Percentiles rank a stretch among this genome's conserved stretches.
Evolutionary conservation across 2,113 vertebrate species (phyloP).

Genomic region (Polypterus bichir): DNA sequence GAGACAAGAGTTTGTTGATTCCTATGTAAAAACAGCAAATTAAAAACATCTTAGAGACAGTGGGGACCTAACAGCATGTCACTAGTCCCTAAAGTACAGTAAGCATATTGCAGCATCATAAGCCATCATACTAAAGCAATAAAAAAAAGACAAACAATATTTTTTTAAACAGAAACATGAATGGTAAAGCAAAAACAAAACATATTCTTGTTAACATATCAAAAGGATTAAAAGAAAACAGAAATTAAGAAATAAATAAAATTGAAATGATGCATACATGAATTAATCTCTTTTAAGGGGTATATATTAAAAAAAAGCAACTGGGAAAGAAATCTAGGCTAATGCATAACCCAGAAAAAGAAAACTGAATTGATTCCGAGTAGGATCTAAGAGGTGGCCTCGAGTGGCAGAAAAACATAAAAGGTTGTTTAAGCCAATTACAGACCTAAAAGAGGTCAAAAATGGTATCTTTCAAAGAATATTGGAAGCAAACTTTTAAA

Average conservation of each 20-base stretch:
- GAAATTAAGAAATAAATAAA: background rate
- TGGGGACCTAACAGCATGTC: no score
- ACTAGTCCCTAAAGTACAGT: no score
- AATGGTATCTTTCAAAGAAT: slow-evolving; percentile 6
- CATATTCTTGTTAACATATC: no score
- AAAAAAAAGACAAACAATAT: no score
- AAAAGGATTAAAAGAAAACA: no score
- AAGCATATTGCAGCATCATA: no score
- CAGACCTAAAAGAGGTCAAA: slow-evolving; percentile 8
- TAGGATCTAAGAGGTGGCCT: slow-evolving; percentile 9
- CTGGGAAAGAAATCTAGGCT: background rate
- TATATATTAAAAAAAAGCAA: slow-evolving; percentile 4
- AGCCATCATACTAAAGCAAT: no score
- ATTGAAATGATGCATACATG: background rate
- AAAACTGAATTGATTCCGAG: slow-evolving; percentile 1
- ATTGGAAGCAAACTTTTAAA: slow-evolving; percentile 4
- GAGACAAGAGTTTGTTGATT: no score
- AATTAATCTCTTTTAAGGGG: background rate
- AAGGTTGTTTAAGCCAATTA: slow-evolving; percentile 8
- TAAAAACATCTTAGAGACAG: no score
- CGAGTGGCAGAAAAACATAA: background rate
- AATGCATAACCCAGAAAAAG: background rate
- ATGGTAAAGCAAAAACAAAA: no score
- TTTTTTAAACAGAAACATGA: no score
- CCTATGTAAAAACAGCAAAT: no score